phyloP scores from a whole-genome alignment of 2,797 vertebrate species.

The Pseudomugil gertrudae region DNA sequence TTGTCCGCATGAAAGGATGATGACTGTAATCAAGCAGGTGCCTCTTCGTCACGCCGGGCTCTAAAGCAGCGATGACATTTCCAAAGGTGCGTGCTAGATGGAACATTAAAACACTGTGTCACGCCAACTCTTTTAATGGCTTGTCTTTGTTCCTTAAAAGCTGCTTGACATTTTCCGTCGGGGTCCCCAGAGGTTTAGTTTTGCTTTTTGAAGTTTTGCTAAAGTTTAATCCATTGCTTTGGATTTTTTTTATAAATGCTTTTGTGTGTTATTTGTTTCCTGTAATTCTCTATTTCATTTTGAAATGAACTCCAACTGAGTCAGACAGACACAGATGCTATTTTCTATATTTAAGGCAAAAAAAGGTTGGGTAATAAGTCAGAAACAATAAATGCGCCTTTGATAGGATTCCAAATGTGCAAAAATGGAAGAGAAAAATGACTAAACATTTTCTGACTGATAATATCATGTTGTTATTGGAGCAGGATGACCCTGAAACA shows the following conservation, averaged over 20 bases:
- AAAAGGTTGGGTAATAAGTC: slow-evolving; percentile 18
- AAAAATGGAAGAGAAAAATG: not conserved
- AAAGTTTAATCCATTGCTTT: slow-evolving; percentile 46
- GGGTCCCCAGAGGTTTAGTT: slow-evolving; percentile 45
- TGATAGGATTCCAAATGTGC: not conserved
- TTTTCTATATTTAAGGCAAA: slow-evolving; percentile 10
- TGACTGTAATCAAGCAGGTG: slow-evolving; percentile 68
- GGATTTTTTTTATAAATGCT: slow-evolving; percentile 29
- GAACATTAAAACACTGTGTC: slow-evolving; percentile 69
- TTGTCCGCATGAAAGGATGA: slow-evolving; percentile 58
- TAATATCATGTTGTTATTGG: slow-evolving; percentile 47
- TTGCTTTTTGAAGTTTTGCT: slow-evolving; percentile 48
- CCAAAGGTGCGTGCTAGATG: slow-evolving; percentile 57
- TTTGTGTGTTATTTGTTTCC: slow-evolving; percentile 21
- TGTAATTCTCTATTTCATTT: not conserved
- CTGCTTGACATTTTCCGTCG: slow-evolving; percentile 63
- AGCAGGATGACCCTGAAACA: slow-evolving; percentile 61
- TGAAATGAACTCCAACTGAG: slow-evolving; percentile 19
- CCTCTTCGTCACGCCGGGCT: slow-evolving; percentile 57
- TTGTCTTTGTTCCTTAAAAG: slow-evolving; percentile 70
- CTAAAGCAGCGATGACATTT: slow-evolving; percentile 68
- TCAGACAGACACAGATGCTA: not conserved
- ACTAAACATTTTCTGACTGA: no score
- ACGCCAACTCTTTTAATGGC: slow-evolving; percentile 67
- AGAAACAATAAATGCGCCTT: slow-evolving; percentile 9